Percentiles rank a stretch among this genome's conserved stretches.
phyloP scores from a whole-genome alignment of 2,797 vertebrate species.

The Labroides dimidiatus region DNA sequence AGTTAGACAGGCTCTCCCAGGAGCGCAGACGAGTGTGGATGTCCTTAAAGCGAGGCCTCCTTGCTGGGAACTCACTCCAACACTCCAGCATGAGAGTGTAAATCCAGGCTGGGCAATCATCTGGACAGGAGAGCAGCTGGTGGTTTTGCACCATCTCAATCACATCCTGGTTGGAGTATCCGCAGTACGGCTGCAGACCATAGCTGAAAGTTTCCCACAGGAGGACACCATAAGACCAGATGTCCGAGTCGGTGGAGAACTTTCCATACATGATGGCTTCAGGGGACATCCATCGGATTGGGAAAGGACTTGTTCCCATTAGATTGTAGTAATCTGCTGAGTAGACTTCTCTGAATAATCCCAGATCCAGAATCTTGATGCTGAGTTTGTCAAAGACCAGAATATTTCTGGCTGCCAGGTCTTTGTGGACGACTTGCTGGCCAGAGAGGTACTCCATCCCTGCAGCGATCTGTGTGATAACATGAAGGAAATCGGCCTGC shows the following conservation, averaged over 20 bases:
- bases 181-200: constrained; percentile 96
- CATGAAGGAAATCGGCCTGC: constrained; percentile 93
- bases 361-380: constrained; percentile 94
- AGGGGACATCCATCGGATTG: constrained; percentile 97
- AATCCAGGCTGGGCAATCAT: constrained; percentile 95
- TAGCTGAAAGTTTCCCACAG: constrained; percentile 98
- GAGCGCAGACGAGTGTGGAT: constrained; percentile 92
- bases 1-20: constrained; percentile 94
- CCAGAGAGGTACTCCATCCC: constrained; percentile 97
- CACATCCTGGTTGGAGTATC: constrained; percentile 97
- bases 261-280: constrained; percentile 95
- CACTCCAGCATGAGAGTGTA: constrained; percentile 96
- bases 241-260: constrained; percentile 94
- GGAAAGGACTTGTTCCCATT: constrained; percentile 89
- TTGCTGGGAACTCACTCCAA: constrained; percentile 93
- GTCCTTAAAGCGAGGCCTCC: constrained; percentile 96
- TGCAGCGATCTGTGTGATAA: constrained; percentile 92
- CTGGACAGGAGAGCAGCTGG: constrained; percentile 92
- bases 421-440: constrained; percentile 95
- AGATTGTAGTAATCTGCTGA: constrained; percentile 96
- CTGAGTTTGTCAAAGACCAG: constrained; percentile 93
- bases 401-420: constrained; percentile 94
- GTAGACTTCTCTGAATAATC: constrained; percentile 95
- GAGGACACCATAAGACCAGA: constrained; percentile 96
- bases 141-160: constrained; percentile 94